These are phyloP conservation scores for Leptoteleia sp. DNA, from an alignment of 1,140 invertebrate genomes.

Conservation along the genomic window DNA sequence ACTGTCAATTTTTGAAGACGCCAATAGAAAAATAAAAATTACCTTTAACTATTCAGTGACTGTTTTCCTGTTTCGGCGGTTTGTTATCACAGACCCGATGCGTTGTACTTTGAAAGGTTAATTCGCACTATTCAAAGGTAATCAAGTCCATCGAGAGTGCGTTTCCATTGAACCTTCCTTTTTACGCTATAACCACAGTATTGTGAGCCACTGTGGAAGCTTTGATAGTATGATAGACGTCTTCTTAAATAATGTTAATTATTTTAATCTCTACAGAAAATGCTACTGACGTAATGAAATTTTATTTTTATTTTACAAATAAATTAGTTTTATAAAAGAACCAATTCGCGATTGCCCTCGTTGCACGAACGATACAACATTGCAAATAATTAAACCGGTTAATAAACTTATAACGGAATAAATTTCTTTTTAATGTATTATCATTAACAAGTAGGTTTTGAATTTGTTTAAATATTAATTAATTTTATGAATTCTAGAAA, in stretches of 20 bases:
- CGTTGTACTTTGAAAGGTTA: conserved; percentile 47
- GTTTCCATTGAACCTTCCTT: conserved; percentile 40
- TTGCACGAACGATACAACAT: too few species aligned
- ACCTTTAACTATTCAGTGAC: conserved; percentile 4
- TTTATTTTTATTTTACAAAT: too few species aligned
- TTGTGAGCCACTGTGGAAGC: conserved; percentile 11
- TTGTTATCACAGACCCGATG: conserved; percentile 35
- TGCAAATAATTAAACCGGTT: too few species aligned
- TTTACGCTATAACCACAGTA: conserved; percentile 12
- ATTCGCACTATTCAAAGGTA: conserved; percentile 47
- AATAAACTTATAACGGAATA: too few species aligned
- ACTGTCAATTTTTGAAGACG: too few species aligned
- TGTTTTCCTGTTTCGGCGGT: conserved; percentile 13
- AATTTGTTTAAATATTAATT: too few species aligned
- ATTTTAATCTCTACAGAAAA: conserved; percentile 19
- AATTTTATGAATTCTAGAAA: too few species aligned
- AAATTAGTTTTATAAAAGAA: too few species aligned
- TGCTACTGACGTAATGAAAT: conserved; percentile 4
- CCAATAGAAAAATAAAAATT: too few species aligned
- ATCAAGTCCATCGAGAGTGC: conserved; percentile 51
- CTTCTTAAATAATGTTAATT: conserved; percentile 23
- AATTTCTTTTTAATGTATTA: too few species aligned
- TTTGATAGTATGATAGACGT: conserved; percentile 14
- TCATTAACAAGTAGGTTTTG: too few species aligned
- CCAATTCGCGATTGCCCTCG: too few species aligned